Conservation (phyloP, 2,113 vertebrate genomes). For the Climacteris rufus region DNA sequence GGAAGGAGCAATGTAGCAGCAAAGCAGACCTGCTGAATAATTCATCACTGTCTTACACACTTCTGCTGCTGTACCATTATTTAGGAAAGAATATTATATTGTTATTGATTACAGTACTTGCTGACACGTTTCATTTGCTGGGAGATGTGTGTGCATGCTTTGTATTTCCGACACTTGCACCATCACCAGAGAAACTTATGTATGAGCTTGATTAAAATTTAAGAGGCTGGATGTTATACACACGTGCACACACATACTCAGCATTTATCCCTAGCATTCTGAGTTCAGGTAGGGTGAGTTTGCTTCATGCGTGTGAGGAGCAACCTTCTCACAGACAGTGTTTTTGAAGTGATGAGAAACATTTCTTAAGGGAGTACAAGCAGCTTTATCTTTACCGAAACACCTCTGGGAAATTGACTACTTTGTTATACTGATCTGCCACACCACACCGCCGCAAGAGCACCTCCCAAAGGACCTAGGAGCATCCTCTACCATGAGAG, state of each 20-base stretch:
- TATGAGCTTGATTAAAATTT: constrained; percentile 49
- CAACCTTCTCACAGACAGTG: neutral
- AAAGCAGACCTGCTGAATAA: constrained; percentile 69
- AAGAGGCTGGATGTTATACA: neutral
- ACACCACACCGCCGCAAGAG: neutral
- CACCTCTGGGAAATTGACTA: neutral
- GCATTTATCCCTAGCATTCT: neutral
- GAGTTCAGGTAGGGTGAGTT: neutral
- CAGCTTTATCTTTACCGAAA: neutral
- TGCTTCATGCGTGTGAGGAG: neutral
- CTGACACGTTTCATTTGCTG: constrained; percentile 76
- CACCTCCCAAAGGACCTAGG: neutral
- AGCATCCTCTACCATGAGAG: neutral
- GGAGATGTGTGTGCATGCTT: constrained; percentile 59
- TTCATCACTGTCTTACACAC: constrained; percentile 67
- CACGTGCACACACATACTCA: neutral
- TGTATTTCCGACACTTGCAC: constrained; percentile 30
- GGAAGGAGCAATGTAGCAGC: constrained; percentile 45
- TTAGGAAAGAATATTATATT: constrained; percentile 76
- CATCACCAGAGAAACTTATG: constrained; percentile 20
- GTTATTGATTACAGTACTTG: constrained; percentile 77
- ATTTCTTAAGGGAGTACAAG: neutral
- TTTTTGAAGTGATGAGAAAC: neutral
- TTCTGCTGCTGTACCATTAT: constrained; percentile 66
- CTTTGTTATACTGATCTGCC: neutral